Base-by-base conservation (phyloP, 2,888 invertebrate genomes). In the Allygus modestus region DNA sequence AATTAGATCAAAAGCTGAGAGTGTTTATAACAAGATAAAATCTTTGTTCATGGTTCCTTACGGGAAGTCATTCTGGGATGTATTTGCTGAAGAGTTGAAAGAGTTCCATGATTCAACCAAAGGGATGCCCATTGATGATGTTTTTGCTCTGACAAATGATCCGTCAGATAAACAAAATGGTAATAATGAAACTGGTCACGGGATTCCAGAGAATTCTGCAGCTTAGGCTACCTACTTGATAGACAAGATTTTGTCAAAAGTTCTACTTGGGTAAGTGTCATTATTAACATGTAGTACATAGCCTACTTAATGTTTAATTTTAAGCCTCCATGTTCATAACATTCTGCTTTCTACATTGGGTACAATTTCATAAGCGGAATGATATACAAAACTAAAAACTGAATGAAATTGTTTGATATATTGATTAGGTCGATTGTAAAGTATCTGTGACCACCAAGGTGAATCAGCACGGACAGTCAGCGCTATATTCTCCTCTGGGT, bases 1-100 rank as follows among this genome's bases (percentile, higher is more conserved):
- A 86, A 95, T 97, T 86, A 91, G 96, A 86, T 92, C 92, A 84
- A 94, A 94, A 88, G 95, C 97, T 0, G 94, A 95, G 85, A 90
- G 91, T 88, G 91, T 94, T 83, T 93, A 92, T 88, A 90, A 91
- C 86, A 93, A 92, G 89, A 92, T 94, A 87, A 92, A 92, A 89
- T 84, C 85, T 43, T 90, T 95, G 87, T 95, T 96, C 88, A 91
- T 92, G 0, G 91, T 93, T 31, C 93, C 94, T 0, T 92, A 93
- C 15, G 93, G 93, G 0, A 90, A 93, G 43, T 92, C 94, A 0
- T 96, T 96, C 90, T 95, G 94, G 94, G 94, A 95, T 85, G 92
- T 92, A 73, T 96, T 96, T 90, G 92, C 93, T 4, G 93, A 94
- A 82, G 92, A 95, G 87, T 94, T 95, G 0, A 91, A 92, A 4